Percentiles rank a stretch among this genome's conserved stretches.
phyloP scores from a whole-genome alignment of 2,113 vertebrate genomes.

The Mirza zaza region DNA sequence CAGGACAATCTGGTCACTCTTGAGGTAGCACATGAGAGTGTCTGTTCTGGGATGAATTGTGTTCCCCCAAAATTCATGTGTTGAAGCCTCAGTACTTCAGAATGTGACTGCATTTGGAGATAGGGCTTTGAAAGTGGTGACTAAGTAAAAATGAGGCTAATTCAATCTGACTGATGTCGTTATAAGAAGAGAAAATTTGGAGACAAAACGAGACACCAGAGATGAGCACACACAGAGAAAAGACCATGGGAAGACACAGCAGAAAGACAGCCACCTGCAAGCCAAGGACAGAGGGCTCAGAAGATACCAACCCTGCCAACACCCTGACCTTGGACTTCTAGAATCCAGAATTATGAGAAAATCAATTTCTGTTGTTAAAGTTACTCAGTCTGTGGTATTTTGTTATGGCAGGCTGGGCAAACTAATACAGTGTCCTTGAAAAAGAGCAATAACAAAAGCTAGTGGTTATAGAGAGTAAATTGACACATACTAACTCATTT shows the following conservation, averaged over 20 bases:
- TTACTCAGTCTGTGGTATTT: background rate
- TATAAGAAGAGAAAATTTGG: background rate
- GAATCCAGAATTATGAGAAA: background rate
- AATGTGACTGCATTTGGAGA: background rate
- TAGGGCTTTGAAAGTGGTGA: background rate
- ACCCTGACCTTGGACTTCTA: background rate
- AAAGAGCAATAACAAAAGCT: constrained; percentile 8
- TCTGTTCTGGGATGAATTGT: background rate
- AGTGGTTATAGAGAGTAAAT: background rate
- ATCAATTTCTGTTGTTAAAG: background rate
- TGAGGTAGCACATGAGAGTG: background rate
- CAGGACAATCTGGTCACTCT: background rate
- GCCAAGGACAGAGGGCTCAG: background rate
- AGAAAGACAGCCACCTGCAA: background rate
- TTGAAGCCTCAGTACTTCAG: background rate
- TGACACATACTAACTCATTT: background rate
- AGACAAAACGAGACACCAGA: background rate
- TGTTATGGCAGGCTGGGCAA: background rate
- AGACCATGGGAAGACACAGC: too few species aligned
- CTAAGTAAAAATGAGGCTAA: background rate
- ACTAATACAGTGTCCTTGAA: background rate
- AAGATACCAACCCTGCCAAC: background rate
- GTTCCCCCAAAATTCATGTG: background rate
- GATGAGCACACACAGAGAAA: background rate
- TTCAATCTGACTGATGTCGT: background rate